Conservation (phyloP, 2,888 invertebrate genomes). For the Cosmopolites sordidus region DNA sequence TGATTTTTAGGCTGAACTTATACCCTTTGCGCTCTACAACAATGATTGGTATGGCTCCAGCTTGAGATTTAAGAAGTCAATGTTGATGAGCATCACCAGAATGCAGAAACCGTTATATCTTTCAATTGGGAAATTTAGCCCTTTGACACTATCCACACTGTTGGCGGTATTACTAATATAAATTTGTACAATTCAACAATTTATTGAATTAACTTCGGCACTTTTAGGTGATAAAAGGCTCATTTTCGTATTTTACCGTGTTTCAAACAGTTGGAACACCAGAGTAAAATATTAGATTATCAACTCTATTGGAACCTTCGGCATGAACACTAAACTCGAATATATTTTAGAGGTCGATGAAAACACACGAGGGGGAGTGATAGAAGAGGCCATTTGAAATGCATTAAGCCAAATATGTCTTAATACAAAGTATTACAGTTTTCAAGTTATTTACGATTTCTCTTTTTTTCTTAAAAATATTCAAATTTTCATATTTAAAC, state of each 20-base stretch:
- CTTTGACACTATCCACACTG: conserved; percentile 30
- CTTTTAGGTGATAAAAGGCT: conserved; percentile 32
- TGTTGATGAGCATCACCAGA: conserved; percentile 34
- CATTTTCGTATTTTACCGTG: conserved; percentile 32
- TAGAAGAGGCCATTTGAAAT: no score
- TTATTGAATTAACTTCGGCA: no score
- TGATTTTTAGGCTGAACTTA: conserved; percentile 29
- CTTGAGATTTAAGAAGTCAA: conserved; percentile 31
- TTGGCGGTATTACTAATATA: no score
- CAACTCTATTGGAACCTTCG: no score
- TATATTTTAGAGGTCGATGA: no score
- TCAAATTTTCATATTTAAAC: no score
- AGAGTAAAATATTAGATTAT: neutral
- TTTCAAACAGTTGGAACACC: conserved; percentile 22
- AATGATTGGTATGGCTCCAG: conserved; percentile 33
- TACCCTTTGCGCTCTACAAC: conserved; percentile 27
- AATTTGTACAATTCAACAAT: conserved; percentile 7
- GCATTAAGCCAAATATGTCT: no score
- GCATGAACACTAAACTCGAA: no score
- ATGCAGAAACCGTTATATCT: conserved; percentile 32
- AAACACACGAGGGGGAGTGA: no score
- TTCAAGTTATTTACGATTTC: no score
- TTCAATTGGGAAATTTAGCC: conserved; percentile 36
- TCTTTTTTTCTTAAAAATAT: no score
- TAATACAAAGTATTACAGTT: no score